Evolutionary conservation across 2,113 vertebrate species (phyloP), one percentile per base, ranked within the genome.

Genomic region (Neogale vison): DNA sequence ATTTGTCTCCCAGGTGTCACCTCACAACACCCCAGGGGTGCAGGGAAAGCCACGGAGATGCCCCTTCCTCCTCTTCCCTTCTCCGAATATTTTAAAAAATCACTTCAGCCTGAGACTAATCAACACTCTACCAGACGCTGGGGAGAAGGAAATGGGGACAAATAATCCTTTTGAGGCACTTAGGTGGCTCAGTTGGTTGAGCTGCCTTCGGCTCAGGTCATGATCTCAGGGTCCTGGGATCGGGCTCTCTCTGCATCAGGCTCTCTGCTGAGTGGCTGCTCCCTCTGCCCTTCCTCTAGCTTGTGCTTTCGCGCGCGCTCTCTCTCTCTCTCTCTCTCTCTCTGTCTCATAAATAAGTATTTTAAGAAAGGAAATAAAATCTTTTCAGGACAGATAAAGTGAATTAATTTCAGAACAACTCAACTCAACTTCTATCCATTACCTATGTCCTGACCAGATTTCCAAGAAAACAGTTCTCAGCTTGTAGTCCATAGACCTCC

Each of bases 21-120:
- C 12, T 80, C 63, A 23, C 69, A 88, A 77, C 47, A n/a, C 8
- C 65, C 42, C 69, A 80, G 80, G 45, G 74, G 15, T 39, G 17
- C 47, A 42, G 67, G 4, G 67, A 74, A 72, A 77, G 69, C 65
- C 65, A 61, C 76, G 76, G 88, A 94, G 36, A 96, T 91, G 52
- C 21, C 21, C 55, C 61, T 90, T 34, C 34, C 14, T 63, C 36
- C 57, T 79, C 17, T 59, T 76, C 57, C 55, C 45, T 81, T 47
- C 52, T 92, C 79, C 47, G 34, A 92, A 74, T 84, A 74, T 42
- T 95, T 93, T 59, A 0, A 50, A 69, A 95, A 95, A 89, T 39
- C 61, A 94, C 18, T 83, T 65, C 34, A 89, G 47, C 34, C 82
- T 79, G 61, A 96, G 92, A 87, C 83, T 67, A 71, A 93, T 88